Base-by-base conservation (phyloP, 2,888 invertebrate species). In the Tetropium fuscum region DNA sequence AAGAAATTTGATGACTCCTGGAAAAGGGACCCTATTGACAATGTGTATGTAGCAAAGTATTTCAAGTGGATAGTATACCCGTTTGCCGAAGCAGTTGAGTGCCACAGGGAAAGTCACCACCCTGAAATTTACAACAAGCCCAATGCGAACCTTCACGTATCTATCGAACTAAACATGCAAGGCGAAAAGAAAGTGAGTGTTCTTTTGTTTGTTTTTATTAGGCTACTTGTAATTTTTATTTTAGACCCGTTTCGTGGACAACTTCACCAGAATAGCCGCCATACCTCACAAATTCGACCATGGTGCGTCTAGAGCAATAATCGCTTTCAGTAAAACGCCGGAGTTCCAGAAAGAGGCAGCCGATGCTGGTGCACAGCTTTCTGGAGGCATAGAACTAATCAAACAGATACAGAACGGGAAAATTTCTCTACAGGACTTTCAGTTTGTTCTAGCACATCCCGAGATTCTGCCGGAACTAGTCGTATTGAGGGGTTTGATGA, bases 91-190 rank as follows among this genome's bases (percentile, higher is more conserved):
- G 95, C 95, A 0, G 84, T 97, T 8, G 82, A 87, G 62, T 88
- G 88, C 57, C 92, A 94, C 73, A 86, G 90, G 43, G 93, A 96
- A 80, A 88, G 89, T 0, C 92, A 94, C 78, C 91, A 94, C 78
- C 92, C 94, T 0, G 87, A 91, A 0, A 90, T 95, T 83, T 91
- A 88, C 73, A 92, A 96, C 80, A 81, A 85, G 27, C 92, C 93
- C 0, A 84, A 90, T 78, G 90, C 93, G 0, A 81, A 87, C 8
- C 79, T 97, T 0, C 85, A 85, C 65, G 87, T 91, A 2, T 82
- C 86, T 27, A 83, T 96, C 56, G 95, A 96, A 78, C 79, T 96
- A 2, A 90, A 96, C 77, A 91, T 96, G 91, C 85, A 85, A 66
- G 89, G 88, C 49, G 87, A 85, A 62, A 90, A 89, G 77, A 87